Evolutionary conservation across 2,888 invertebrate genomes (phyloP).

Genomic region (Eupithecia exiguata): DNA sequence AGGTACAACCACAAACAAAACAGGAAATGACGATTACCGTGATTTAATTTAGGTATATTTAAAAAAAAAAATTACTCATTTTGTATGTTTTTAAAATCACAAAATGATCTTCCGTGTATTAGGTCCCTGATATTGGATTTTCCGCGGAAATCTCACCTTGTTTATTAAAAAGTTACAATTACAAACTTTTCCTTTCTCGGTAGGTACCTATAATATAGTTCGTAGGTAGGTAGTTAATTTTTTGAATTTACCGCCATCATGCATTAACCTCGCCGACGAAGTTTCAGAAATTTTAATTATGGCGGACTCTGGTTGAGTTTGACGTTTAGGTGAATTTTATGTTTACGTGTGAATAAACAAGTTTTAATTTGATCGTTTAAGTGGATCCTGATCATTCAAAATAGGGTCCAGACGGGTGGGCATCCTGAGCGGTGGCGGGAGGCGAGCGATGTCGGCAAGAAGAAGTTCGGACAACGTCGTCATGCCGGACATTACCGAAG

Average conservation of each 20-base stretch:
- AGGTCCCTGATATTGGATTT: too few species aligned
- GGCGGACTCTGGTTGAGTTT: slow-evolving; percentile 63
- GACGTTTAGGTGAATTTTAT: slow-evolving; percentile 51
- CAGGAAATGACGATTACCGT: too few species aligned
- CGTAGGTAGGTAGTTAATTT: not conserved
- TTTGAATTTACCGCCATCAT: slow-evolving; percentile 65
- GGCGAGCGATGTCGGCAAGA: slow-evolving; percentile 74
- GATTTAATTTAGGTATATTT: too few species aligned
- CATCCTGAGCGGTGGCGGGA: slow-evolving; percentile 58
- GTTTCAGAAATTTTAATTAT: slow-evolving; percentile 58
- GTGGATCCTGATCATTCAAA: slow-evolving; percentile 53
- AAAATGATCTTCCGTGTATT: too few species aligned
- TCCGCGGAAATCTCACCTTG: too few species aligned
- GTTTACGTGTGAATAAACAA: slow-evolving; percentile 28
- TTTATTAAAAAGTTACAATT: too few species aligned
- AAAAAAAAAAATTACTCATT: too few species aligned
- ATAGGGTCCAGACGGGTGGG: slow-evolving; percentile 56
- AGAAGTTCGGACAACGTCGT: slow-evolving; percentile 86
- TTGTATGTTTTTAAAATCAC: too few species aligned
- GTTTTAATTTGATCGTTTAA: slow-evolving; percentile 21
- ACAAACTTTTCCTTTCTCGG: too few species aligned
- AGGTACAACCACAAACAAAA: too few species aligned
- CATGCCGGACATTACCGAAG: slow-evolving; percentile 89
- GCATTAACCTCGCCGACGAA: slow-evolving; percentile 47
- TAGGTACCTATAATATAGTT: too few species aligned